Conservation (phyloP, 2,113 vertebrate species). For the Gadus chalcogrammus region DNA sequence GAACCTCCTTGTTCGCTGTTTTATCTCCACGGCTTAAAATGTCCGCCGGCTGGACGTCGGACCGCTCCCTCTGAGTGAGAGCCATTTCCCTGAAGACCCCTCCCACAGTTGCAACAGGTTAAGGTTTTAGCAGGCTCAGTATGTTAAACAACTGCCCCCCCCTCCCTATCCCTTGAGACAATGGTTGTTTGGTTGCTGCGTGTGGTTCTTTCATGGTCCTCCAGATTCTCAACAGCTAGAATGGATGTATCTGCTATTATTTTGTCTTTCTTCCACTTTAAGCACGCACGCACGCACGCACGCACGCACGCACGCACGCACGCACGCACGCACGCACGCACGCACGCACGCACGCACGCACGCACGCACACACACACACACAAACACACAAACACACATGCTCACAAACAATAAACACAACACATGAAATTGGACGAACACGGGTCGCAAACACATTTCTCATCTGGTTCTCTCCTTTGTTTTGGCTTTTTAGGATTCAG, state of each 20-base stretch:
- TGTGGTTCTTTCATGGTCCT: slow-evolving; percentile 50
- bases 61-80: slow-evolving; percentile 52
- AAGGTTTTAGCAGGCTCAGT: slow-evolving; percentile 65
- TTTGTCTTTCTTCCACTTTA: slow-evolving; percentile 5
- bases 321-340: neutral
- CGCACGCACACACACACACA: slow-evolving; percentile 9
- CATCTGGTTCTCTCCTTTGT: slow-evolving; percentile 23
- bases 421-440: neutral
- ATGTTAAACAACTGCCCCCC: slow-evolving; percentile 47
- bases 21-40: slow-evolving; percentile 35
- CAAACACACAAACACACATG: neutral
- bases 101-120: slow-evolving; percentile 65
- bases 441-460: neutral
- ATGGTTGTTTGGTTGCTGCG: slow-evolving; percentile 65
- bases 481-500: slow-evolving; percentile 37
- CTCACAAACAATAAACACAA: neutral
- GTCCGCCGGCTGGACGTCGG: slow-evolving; percentile 30
- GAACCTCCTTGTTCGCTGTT: slow-evolving; percentile 51
- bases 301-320: neutral
- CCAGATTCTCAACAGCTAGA: slow-evolving; percentile 29
- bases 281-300: slow-evolving; percentile 5
- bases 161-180: slow-evolving; percentile 48
- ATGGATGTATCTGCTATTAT: slow-evolving; percentile 12
- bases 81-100: slow-evolving; percentile 53
- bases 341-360: slow-evolving; percentile 1